phyloP scores from a whole-genome alignment of 1,140 invertebrate species.

The Brachionus manjavacas region DNA sequence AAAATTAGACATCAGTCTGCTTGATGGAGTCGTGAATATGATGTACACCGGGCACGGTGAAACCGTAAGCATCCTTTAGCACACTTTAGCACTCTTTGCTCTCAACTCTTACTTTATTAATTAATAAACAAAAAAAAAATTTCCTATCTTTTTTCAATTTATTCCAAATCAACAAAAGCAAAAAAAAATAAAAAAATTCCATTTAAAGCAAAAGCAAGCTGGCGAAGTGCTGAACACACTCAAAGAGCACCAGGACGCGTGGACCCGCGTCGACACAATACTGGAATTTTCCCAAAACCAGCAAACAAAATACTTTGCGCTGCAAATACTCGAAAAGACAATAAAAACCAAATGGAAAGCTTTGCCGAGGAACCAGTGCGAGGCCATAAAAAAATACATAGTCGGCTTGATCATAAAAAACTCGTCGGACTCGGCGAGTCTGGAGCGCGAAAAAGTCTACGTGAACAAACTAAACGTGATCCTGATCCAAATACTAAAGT shows the following conservation, averaged over 20 bases:
- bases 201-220: slow-evolving; percentile 38
- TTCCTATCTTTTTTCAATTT: background rate
- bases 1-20: slow-evolving; percentile 37
- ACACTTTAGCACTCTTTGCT: background rate
- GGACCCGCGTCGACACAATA: slow-evolving; percentile 97
- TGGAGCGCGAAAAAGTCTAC: slow-evolving; percentile 91
- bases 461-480: slow-evolving; percentile 98
- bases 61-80: slow-evolving; percentile 5
- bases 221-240: slow-evolving; percentile 53
- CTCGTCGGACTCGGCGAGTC: slow-evolving; percentile 78
- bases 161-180: background rate
- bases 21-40: slow-evolving; percentile 39
- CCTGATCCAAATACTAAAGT: slow-evolving; percentile 88
- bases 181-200: background rate
- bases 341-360: slow-evolving; percentile 99
- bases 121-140: background rate
- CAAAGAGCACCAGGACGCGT: slow-evolving; percentile 97
- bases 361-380: slow-evolving; percentile 92
- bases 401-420: slow-evolving; percentile 97
- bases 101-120: background rate
- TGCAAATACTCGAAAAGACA: slow-evolving; percentile 97
- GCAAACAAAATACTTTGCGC: slow-evolving; percentile 98
- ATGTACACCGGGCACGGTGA: slow-evolving; percentile 42
- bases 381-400: slow-evolving; percentile 95
- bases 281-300: slow-evolving; percentile 87